A percentile compares a stretch with the other conserved stretches of the same genome.
These are phyloP conservation scores for Alentia gelatinosa DNA, from an alignment of 2,888 invertebrate species.

Conservation along the genomic window DNA sequence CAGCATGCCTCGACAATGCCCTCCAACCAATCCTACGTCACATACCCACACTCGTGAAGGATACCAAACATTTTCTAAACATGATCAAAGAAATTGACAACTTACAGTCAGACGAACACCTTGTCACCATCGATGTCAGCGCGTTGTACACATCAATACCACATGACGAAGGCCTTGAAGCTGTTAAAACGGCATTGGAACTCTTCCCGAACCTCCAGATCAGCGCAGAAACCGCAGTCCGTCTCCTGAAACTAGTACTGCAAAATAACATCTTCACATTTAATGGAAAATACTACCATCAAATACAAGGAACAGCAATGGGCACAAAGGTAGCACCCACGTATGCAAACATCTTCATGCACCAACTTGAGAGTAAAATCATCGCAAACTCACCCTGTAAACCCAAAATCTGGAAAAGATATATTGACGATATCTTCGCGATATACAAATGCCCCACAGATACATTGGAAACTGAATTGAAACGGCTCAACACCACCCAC, in stretches of 20 bases:
- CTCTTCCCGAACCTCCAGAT: neutral
- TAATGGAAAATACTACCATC: too few species aligned
- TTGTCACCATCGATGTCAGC: too few species aligned
- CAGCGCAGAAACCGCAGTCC: neutral
- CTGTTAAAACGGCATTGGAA: too few species aligned
- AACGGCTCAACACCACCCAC: neutral
- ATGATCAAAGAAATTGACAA: too few species aligned
- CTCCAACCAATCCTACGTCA: too few species aligned
- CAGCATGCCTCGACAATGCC: too few species aligned
- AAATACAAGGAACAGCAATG: too few species aligned
- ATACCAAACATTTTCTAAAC: too few species aligned
- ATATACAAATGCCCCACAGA: neutral
- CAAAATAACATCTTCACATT: neutral
- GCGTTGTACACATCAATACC: too few species aligned
- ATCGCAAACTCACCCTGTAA: neutral
- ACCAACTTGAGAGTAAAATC: neutral
- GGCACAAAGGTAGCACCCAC: too few species aligned
- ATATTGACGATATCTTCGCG: slow-evolving; percentile 5
- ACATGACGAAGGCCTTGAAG: too few species aligned
- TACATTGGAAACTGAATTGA: neutral
- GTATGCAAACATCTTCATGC: slow-evolving; percentile 18
- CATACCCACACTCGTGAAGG: neutral
- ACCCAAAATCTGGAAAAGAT: neutral
- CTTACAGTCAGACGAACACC: too few species aligned
- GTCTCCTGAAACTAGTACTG: neutral